These are phyloP conservation scores for Carassius auratus DNA, from an alignment of 2,113 vertebrate species.

Conservation along the genomic window DNA sequence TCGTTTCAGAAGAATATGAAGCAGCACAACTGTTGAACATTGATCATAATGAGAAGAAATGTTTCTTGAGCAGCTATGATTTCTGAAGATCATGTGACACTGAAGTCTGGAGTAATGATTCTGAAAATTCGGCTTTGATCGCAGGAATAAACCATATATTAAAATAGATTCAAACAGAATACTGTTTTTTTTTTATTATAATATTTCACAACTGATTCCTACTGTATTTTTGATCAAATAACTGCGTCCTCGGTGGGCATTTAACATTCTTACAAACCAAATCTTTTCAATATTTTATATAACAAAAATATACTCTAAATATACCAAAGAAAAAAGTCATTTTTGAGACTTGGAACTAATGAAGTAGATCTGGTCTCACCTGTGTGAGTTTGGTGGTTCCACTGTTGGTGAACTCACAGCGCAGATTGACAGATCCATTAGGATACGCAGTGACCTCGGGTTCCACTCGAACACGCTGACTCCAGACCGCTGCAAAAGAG, in stretches of 20 bases:
- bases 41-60: neutral
- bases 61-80: neutral
- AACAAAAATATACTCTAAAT: neutral
- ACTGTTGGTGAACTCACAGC: slow-evolving; percentile 68
- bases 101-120: neutral
- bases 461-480: slow-evolving; percentile 72
- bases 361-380: slow-evolving; percentile 54
- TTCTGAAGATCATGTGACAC: neutral
- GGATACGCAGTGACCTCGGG: slow-evolving; percentile 72
- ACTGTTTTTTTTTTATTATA: neutral
- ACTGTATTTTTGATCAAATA: neutral
- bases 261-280: neutral
- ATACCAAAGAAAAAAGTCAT: neutral
- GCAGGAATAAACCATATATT: neutral
- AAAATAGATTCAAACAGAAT: neutral
- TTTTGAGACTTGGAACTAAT: neutral
- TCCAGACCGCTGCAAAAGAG: slow-evolving; percentile 56
- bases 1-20: too few species aligned
- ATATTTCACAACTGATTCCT: neutral
- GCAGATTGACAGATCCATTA: slow-evolving; percentile 66
- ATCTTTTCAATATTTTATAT: neutral
- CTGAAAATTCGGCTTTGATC: neutral
- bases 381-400: slow-evolving; percentile 74
- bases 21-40: too few species aligned
- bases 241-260: neutral